These are phyloP conservation scores for Falco columbarius DNA, from an alignment of 2,797 vertebrate species.

Conservation along the genomic window DNA sequence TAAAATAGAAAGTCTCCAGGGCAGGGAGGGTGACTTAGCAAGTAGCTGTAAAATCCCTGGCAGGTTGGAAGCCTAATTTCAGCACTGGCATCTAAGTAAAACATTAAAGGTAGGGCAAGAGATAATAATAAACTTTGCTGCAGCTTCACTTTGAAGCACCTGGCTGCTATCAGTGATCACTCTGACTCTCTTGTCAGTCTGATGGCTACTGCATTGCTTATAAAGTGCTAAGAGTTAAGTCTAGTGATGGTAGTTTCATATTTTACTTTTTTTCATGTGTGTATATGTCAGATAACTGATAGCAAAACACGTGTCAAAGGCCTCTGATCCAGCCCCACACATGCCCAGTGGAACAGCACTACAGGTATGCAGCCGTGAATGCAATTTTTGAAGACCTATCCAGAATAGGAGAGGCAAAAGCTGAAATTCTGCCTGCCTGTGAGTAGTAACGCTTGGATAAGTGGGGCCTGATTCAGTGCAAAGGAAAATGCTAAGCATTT, in stretches of 20 bases:
- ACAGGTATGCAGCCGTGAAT: not conserved
- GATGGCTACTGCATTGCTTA: not conserved
- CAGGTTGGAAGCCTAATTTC: not conserved
- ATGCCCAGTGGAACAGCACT: not conserved
- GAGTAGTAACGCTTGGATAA: not conserved
- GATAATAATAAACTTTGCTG: not conserved
- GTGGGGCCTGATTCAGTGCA: not conserved
- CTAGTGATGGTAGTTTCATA: not conserved
- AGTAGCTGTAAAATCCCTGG: not conserved
- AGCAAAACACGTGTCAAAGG: not conserved
- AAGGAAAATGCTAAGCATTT: not conserved
- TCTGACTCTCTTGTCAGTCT: not conserved
- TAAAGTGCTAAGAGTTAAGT: not conserved
- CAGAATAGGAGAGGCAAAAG: not conserved
- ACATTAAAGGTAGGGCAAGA: not conserved
- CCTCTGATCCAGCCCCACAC: not conserved
- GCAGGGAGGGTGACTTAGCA: not conserved
- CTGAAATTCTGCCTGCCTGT: not conserved
- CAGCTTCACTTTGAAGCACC: not conserved
- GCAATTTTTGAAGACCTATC: not conserved
- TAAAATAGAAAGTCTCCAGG: slow-evolving; percentile 28
- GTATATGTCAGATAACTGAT: not conserved
- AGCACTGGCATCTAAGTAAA: not conserved
- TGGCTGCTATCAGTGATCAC: not conserved
- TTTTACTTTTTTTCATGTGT: no score